Percentiles rank a stretch among this genome's conserved stretches.
These are phyloP conservation scores for Oryctolagus cuniculus DNA, from an alignment of 2,113 vertebrate species.

Conservation along the genomic window mOryCun1.1 NC_091440.1:126172501-126173000, in stretches of 20 bases:
- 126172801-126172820: background rate
- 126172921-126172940: constrained; percentile 32
- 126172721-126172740: background rate
- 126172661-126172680: background rate
- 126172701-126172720: background rate
- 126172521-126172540: background rate
- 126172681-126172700: background rate
- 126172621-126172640: background rate
- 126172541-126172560: background rate
- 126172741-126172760: background rate
- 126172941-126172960: too few species aligned
- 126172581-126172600: background rate
- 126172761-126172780: background rate
- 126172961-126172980: too few species aligned
- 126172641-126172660: too few species aligned
- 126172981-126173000: background rate
- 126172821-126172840: background rate
- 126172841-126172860: background rate
- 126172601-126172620: background rate
- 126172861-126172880: background rate
- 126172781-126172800: background rate
- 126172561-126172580: background rate
- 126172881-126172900: background rate
- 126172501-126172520: background rate
- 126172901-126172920: constrained; percentile 27